A percentile compares a stretch with the other conserved stretches of the same genome.
These are phyloP conservation scores for Eupristina koningsbergeri DNA, from an alignment of 1,140 invertebrate genomes.

Conservation along the genomic window DNA sequence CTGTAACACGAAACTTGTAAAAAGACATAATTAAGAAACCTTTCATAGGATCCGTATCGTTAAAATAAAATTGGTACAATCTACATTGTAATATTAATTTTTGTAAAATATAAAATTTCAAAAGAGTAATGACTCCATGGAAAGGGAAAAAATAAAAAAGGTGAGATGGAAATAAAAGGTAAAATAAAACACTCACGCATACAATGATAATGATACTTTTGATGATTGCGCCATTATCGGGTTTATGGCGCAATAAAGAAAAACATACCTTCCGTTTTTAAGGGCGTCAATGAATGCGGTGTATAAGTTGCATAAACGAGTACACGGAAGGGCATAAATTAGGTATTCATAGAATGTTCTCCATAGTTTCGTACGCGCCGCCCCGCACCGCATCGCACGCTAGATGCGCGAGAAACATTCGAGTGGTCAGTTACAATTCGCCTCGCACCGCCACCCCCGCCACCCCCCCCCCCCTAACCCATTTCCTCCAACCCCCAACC, in stretches of 20 bases:
- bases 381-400: not conserved
- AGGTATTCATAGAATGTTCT: constrained; percentile 37
- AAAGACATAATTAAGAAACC: not conserved
- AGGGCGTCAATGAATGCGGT: not conserved
- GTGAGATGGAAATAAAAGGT: too few relatives aligned
- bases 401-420: not conserved
- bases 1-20: not conserved
- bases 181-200: too few relatives aligned
- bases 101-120: too few relatives aligned
- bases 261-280: not conserved
- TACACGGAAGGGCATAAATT: constrained; percentile 35
- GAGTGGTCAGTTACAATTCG: constrained; percentile 22
- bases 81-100: too few relatives aligned
- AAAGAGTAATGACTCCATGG: too few relatives aligned
- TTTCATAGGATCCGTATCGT: not conserved
- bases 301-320: not conserved
- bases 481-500: too few relatives aligned
- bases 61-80: too few relatives aligned
- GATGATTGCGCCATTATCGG: not conserved
- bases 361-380: not conserved
- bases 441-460: too few relatives aligned
- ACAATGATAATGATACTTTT: too few relatives aligned
- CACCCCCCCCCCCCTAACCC: too few relatives aligned
- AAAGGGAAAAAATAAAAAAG: not conserved
- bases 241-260: not conserved